These are phyloP conservation scores for Pachycephus smyrnensis DNA, from an alignment of 2,888 invertebrate species.

Conservation along the genomic window DNA sequence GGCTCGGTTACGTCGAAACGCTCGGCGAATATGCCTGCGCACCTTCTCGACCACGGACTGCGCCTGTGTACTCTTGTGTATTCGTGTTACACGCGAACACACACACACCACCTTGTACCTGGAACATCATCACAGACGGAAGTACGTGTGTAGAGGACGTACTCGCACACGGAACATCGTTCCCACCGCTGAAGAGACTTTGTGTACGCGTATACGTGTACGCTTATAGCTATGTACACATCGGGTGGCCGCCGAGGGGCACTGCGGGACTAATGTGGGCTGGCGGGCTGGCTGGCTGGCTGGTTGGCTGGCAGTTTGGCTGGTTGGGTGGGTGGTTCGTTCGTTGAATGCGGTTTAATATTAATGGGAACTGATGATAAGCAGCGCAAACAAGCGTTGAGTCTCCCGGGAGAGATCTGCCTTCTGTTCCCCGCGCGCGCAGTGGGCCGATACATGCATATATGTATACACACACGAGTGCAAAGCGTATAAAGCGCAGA, in stretches of 20 bases:
- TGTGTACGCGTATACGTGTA: conserved; percentile 11
- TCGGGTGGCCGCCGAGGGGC: conserved; percentile 29
- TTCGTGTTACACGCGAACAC: conserved; percentile 16
- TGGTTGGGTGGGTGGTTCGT: conserved; percentile 53
- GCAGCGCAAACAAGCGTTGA: conserved; percentile 68
- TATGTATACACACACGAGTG: background rate
- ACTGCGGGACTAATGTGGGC: conserved; percentile 25
- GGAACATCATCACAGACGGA: no score
- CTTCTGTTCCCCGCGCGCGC: conserved; percentile 64
- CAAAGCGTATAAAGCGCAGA: background rate
- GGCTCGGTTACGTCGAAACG: conserved; percentile 16
- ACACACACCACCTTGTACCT: conserved; percentile 2
- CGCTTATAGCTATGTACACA: conserved; percentile 42
- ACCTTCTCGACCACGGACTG: conserved; percentile 15
- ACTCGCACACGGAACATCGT: background rate
- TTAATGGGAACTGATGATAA: conserved; percentile 68
- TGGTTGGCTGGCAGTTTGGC: conserved; percentile 18
- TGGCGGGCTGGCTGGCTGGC: conserved; percentile 30
- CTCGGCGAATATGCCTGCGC: conserved; percentile 8
- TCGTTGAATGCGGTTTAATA: conserved; percentile 68
- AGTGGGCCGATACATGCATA: conserved; percentile 52
- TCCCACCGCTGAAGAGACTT: conserved; percentile 15
- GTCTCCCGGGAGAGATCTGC: conserved; percentile 67
- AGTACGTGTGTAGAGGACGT: background rate
- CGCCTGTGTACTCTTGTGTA: conserved; percentile 17